phyloP scores from a whole-genome alignment of 2,888 invertebrate genomes.

The Acheta domesticus region DNA sequence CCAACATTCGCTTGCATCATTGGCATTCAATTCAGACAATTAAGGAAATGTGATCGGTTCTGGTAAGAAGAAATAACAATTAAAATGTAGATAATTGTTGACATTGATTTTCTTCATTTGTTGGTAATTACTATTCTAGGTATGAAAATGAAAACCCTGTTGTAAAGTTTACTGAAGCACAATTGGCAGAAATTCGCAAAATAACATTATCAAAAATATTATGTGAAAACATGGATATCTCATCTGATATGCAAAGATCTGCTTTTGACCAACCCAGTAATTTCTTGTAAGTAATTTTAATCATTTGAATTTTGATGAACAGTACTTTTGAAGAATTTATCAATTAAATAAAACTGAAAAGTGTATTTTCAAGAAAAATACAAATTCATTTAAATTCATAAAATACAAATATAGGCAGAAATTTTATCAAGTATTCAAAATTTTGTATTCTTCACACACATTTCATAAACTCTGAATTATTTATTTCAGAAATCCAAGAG shows the following conservation, averaged over 20 bases:
- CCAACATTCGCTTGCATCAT: constrained; percentile 94
- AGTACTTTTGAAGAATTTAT: too few species aligned
- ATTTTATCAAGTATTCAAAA: too few species aligned
- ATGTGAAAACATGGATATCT: constrained; percentile 85
- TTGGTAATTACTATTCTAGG: constrained; percentile 47
- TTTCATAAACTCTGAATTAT: too few species aligned
- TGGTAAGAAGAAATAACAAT: constrained; percentile 58
- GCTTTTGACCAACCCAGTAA: constrained; percentile 88
- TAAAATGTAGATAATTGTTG: too few species aligned
- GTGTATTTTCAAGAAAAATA: too few species aligned
- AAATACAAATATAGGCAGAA: too few species aligned
- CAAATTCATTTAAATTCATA: too few species aligned
- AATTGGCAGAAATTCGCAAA: constrained; percentile 84
- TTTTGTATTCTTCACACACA: too few species aligned
- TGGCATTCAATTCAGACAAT: constrained; percentile 86
- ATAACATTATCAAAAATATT: constrained; percentile 77
- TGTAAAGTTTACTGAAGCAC: constrained; percentile 77
- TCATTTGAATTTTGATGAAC: constrained; percentile 20
- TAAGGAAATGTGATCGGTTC: constrained; percentile 90
- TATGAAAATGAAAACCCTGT: constrained; percentile 83
- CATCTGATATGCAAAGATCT: constrained; percentile 82
- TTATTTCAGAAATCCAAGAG: constrained; percentile 69
- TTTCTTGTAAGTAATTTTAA: constrained; percentile 63
- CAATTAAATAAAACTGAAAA: too few species aligned
- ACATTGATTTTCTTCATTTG: too few species aligned